phyloP scores from a whole-genome alignment of 1,140 invertebrate species.

The Steinernema khuongi region DNA sequence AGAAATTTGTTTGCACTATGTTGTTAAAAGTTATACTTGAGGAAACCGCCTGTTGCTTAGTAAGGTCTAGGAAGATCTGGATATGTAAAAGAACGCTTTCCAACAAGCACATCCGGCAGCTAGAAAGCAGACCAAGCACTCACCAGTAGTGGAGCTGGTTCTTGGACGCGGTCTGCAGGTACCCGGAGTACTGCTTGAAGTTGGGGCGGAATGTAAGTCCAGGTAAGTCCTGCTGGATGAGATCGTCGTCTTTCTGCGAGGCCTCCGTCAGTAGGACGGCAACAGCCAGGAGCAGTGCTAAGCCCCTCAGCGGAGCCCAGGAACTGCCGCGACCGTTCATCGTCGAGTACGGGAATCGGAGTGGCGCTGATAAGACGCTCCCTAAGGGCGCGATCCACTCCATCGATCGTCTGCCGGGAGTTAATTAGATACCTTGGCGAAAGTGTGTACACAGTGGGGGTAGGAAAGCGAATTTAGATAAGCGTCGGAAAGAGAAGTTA shows the following conservation, averaged over 20 bases:
- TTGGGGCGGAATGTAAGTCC: slow-evolving; percentile 36
- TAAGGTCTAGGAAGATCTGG: too few relatives aligned
- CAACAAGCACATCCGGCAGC: too few relatives aligned
- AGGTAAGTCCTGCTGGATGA: slow-evolving; percentile 38
- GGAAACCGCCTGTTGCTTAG: too few relatives aligned
- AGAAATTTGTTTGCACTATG: too few relatives aligned
- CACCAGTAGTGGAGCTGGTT: slow-evolving; percentile 47
- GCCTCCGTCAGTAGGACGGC: not conserved
- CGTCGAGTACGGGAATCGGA: not conserved
- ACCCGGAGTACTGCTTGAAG: slow-evolving; percentile 48
- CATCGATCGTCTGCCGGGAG: not conserved
- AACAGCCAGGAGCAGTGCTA: not conserved
- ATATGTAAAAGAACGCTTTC: too few relatives aligned
- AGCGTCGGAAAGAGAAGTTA: too few relatives aligned
- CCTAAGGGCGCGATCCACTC: not conserved
- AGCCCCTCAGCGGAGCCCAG: not conserved
- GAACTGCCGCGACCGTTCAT: not conserved
- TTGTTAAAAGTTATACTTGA: too few relatives aligned
- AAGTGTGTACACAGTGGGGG: too few relatives aligned
- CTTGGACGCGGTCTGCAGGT: slow-evolving; percentile 35
- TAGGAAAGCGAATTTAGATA: too few relatives aligned
- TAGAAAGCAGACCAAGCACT: too few relatives aligned
- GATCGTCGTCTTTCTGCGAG: slow-evolving; percentile 27
- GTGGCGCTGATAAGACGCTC: not conserved
- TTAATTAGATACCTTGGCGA: not conserved